Base-by-base conservation (phyloP, 2,888 invertebrate species). In the Ellobium chinense region DNA sequence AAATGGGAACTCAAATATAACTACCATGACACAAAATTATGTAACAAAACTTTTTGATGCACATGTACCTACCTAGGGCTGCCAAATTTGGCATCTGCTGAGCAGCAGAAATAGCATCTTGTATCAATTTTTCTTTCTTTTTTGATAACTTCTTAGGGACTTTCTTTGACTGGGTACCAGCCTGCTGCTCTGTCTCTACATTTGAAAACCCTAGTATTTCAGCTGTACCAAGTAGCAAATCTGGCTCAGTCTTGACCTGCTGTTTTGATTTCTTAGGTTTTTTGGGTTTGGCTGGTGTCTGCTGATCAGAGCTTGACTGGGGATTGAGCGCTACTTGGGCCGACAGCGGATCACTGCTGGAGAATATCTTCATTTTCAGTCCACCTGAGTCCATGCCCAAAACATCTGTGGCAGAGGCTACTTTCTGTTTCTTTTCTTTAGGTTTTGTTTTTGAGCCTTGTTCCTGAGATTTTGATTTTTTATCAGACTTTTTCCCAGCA, bases 61-160 rank as follows among this genome's bases (percentile, higher is more conserved):
- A n/a, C 18, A 68, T 37, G 34, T 39, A 65, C 24, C 46, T 80
- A 66, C 78, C 84, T 29, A 80, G 66, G 18, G 82, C 84, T 39
- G 85, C 85, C 29, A 85, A 77, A 39, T 85, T 85, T 1, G 85
- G 85, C 85, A 83, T 79, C 76, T 83, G 82, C 62, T 82, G 76
- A 9, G 79, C 73, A 31, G 84, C 86, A 39, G 82, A 54, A 56
- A 82, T 86, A 7, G 78, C 75, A 54, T 85, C 95, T 65, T 95
- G 94, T 0, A 96, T 93, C 84, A 95, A 95, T 88, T 96, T 96
- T 91, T 97, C 97, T 80, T 94, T 95, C 39, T 95, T 95, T 88
- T 96, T 96, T 63, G 72, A 73, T 7, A 60, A 24, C 27, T 79
- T 79, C 65, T 73, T 73, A 5, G 65, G 29, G 5, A 36, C 5